Percentiles rank a stretch among this genome's conserved stretches.
Evolutionary conservation across 1,140 invertebrate species (phyloP).

Genomic region (Acyrthosiphon pisum): DNA sequence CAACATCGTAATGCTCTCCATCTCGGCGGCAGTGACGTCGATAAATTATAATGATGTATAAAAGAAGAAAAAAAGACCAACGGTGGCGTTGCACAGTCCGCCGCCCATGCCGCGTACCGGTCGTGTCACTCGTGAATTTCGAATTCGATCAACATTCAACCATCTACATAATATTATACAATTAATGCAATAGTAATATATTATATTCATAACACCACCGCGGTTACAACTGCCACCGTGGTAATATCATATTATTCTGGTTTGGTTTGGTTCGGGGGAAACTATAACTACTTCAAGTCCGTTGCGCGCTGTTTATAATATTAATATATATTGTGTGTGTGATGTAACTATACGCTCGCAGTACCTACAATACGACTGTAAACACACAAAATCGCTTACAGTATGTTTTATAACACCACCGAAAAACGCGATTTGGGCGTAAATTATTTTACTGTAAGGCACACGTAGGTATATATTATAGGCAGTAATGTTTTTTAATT

Average conservation of each 20-base stretch:
- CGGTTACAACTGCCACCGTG: not conserved
- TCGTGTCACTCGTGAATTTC: not conserved
- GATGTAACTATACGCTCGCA: not conserved
- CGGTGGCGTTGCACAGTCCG: not conserved
- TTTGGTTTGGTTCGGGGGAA: not conserved
- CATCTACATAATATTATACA: not conserved
- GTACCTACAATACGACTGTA: not conserved
- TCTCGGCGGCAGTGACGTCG: not conserved
- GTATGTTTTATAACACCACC: not conserved
- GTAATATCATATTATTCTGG: not conserved
- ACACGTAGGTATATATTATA: not conserved
- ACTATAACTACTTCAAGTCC: not conserved
- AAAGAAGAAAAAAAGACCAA: not conserved
- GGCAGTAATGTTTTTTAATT: not conserved
- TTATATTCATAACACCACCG: not conserved
- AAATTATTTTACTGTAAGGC: not conserved
- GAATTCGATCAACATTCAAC: slow-evolving; percentile 10
- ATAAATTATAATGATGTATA: slow-evolving; percentile 10
- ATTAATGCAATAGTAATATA: not conserved
- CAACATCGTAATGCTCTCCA: not conserved
- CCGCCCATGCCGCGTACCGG: no score
- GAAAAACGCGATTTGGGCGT: slow-evolving; percentile 2
- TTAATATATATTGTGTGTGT: not conserved
- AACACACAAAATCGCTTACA: not conserved
- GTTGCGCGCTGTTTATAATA: not conserved